phyloP scores from a whole-genome alignment of 2,888 invertebrate species.

The Drosophila multiciliata region DNA sequence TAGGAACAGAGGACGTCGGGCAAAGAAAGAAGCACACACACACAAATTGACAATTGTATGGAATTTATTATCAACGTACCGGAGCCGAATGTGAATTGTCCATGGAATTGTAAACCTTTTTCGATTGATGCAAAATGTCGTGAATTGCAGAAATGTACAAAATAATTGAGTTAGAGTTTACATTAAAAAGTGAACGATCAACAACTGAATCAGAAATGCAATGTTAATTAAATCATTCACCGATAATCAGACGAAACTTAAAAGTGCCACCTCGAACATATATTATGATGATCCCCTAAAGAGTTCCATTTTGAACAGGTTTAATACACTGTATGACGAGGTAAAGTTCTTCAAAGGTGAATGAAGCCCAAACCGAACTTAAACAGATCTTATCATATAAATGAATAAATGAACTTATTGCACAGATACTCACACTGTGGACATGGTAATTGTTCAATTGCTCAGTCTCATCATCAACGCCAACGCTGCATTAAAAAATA shows the following conservation, averaged over 20 bases:
- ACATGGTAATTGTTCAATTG: constrained; percentile 91
- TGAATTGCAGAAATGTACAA: constrained; percentile 66
- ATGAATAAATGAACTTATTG: constrained; percentile 12
- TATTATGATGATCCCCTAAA: not conserved
- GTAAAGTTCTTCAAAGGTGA: not conserved
- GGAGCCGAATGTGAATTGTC: constrained; percentile 86
- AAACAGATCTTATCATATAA: constrained; percentile 4
- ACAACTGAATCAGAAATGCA: constrained; percentile 20
- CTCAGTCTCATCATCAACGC: constrained; percentile 96
- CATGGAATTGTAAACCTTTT: constrained; percentile 89
- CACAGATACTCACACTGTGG: constrained; percentile 90
- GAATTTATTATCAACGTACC: constrained; percentile 85
- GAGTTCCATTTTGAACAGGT: not conserved
- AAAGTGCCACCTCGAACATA: not conserved
- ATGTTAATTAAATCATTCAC: not conserved
- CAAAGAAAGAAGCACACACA: constrained; percentile 18
- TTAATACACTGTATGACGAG: not conserved
- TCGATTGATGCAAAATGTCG: constrained; percentile 59
- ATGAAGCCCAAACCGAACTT: constrained; percentile 12
- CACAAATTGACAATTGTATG: constrained; percentile 23
- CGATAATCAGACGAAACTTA: not conserved
- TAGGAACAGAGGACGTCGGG: constrained; percentile 5
- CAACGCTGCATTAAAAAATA: constrained; percentile 88
- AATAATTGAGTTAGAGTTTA: constrained; percentile 47
- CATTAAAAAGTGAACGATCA: constrained; percentile 16